Percentiles rank a stretch among this genome's conserved stretches.
These are phyloP conservation scores for Siphlonurus alternatus DNA, from an alignment of 2,888 invertebrate genomes.

Conservation along the genomic window DNA sequence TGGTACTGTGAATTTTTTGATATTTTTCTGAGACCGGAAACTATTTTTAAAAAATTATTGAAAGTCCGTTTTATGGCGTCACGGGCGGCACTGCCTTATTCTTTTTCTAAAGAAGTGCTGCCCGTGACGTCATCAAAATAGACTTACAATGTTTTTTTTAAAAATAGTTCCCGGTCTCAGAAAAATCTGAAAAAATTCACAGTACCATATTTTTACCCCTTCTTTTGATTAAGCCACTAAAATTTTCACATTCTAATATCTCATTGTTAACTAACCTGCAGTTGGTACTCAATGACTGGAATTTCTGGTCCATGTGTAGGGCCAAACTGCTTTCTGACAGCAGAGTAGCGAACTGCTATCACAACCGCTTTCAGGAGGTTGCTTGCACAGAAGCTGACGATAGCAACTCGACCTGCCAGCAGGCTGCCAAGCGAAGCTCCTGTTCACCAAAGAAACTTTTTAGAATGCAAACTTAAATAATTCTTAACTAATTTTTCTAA, in stretches of 20 bases:
- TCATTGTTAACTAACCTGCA: constrained; percentile 52
- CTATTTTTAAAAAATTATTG: too few species aligned
- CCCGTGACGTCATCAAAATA: neutral
- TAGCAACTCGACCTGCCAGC: constrained; percentile 66
- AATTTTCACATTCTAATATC: too few species aligned
- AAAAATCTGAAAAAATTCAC: too few species aligned
- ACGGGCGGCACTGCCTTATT: too few species aligned
- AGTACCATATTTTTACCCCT: too few species aligned
- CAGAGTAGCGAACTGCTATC: constrained; percentile 77
- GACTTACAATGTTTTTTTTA: too few species aligned
- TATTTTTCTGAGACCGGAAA: too few species aligned
- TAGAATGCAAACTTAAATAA: neutral
- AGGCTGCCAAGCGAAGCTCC: constrained; percentile 61
- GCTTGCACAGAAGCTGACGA: constrained; percentile 34
- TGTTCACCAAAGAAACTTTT: constrained; percentile 17
- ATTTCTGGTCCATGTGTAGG: constrained; percentile 47
- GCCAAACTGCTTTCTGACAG: constrained; percentile 75
- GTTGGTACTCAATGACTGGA: constrained; percentile 82
- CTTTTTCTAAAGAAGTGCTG: too few species aligned
- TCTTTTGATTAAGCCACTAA: too few species aligned
- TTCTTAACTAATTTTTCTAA: too few species aligned
- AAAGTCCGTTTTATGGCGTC: too few species aligned
- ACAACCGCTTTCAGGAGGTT: constrained; percentile 52
- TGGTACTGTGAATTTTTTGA: neutral
- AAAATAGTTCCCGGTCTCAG: neutral